These are phyloP conservation scores for Muricea muricata DNA, from an alignment of 92 coral and sea anemone genomes.

Conservation along the genomic window DNA sequence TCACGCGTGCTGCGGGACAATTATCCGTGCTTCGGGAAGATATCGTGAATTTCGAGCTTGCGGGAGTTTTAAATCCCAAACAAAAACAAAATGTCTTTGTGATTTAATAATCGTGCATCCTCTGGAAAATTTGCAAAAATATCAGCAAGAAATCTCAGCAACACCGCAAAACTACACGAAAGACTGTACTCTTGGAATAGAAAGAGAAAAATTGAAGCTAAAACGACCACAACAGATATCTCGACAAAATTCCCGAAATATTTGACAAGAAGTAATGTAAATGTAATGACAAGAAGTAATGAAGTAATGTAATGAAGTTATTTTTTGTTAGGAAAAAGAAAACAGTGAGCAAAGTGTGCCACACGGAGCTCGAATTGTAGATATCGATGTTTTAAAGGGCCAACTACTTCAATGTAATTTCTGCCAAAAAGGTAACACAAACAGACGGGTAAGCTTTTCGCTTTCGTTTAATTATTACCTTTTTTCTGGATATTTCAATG, in stretches of 20 bases:
- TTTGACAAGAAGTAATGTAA: neutral
- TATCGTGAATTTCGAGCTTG: neutral
- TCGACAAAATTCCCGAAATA: neutral
- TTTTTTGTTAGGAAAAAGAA: conserved; percentile 1
- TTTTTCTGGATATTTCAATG: neutral
- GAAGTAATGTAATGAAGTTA: neutral
- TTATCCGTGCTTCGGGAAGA: neutral
- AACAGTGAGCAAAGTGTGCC: neutral
- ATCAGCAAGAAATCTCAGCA: neutral
- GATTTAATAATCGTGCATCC: conserved; percentile 2
- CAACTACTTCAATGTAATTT: conserved; percentile 12
- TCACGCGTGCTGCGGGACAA: neutral
- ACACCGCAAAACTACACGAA: neutral
- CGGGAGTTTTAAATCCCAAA: conserved; percentile 16
- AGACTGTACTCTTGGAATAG: neutral
- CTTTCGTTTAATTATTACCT: neutral
- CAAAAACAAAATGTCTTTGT: conserved; percentile 5
- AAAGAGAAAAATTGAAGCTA: neutral
- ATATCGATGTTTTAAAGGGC: conserved; percentile 9
- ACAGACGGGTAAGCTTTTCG: neutral
- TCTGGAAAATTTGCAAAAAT: neutral
- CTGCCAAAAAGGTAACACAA: conserved; percentile 14
- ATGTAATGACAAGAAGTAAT: neutral
- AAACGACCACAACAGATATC: neutral
- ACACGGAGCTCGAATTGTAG: conserved; percentile 20